Conservation (phyloP, 2,888 invertebrate species). For the Archaeoteleia sp. region DNA sequence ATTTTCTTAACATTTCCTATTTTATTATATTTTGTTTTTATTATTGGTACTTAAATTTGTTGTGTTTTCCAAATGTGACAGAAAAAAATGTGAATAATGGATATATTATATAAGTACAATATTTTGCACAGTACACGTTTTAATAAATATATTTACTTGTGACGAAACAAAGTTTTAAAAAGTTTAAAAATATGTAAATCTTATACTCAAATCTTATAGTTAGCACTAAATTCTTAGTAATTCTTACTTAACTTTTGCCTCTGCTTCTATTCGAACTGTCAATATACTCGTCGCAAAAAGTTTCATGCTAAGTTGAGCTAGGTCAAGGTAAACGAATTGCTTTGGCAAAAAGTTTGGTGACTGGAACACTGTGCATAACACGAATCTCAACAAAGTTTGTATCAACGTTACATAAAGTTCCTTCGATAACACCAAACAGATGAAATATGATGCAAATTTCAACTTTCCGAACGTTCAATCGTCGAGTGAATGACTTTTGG, state of each 20-base stretch:
- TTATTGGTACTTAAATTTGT: too few species aligned
- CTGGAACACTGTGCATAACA: slow-evolving; percentile 29
- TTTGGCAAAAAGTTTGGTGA: slow-evolving; percentile 47
- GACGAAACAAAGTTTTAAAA: neutral
- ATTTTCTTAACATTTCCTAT: too few species aligned
- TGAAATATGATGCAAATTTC: slow-evolving; percentile 28
- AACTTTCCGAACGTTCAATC: slow-evolving; percentile 2
- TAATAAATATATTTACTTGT: neutral
- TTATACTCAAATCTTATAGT: slow-evolving; percentile 3
- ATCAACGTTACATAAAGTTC: slow-evolving; percentile 38
- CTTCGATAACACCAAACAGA: slow-evolving; percentile 25
- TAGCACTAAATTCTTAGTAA: slow-evolving; percentile 17
- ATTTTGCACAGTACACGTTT: too few species aligned
- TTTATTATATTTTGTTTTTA: too few species aligned
- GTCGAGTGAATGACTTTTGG: neutral
- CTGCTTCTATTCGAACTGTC: slow-evolving; percentile 38
- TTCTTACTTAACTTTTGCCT: slow-evolving; percentile 27
- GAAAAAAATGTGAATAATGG: too few species aligned
- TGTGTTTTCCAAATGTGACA: too few species aligned
- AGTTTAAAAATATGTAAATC: neutral
- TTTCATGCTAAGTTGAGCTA: slow-evolving; percentile 30
- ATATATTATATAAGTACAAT: too few species aligned
- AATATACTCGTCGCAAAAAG: slow-evolving; percentile 30
- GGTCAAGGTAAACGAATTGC: slow-evolving; percentile 49
- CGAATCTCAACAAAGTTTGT: slow-evolving; percentile 36